These are phyloP conservation scores for Serilophus lunatus DNA, from an alignment of 2,113 vertebrate species.

Conservation along the genomic window DNA sequence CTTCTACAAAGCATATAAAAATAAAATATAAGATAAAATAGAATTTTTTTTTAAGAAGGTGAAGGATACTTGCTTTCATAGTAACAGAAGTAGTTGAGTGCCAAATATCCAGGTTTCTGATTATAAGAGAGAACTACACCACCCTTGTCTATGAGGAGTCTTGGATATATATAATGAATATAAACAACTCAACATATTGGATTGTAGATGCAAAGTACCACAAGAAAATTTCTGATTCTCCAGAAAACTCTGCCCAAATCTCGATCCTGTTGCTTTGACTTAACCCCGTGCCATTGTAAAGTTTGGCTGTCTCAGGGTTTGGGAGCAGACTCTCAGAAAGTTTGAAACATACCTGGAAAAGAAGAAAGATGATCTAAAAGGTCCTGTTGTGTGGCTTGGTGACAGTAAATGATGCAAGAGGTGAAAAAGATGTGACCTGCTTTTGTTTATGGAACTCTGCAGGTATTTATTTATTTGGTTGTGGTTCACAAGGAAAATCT, in stretches of 20 bases:
- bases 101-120: not conserved
- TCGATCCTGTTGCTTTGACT: not conserved
- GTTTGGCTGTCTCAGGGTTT: not conserved
- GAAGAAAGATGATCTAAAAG: not conserved
- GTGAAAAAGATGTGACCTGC: not conserved
- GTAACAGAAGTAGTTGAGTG: not conserved
- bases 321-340: not conserved
- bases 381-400: not conserved
- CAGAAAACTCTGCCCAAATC: not conserved
- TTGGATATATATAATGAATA: not conserved
- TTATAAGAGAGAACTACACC: not conserved
- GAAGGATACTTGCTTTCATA: not conserved
- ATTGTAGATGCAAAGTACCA: not conserved
- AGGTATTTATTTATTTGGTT: not conserved
- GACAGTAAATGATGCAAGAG: not conserved
- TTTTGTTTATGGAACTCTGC: not conserved
- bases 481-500: not conserved
- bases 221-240: not conserved
- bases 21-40: not conserved
- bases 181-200: not conserved
- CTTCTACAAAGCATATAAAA: not conserved
- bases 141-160: not conserved
- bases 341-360: not conserved
- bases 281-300: not conserved
- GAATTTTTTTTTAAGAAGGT: not conserved